These are phyloP conservation scores for Gobius niger DNA, from an alignment of 2,113 vertebrate genomes.

Conservation along the genomic window DNA sequence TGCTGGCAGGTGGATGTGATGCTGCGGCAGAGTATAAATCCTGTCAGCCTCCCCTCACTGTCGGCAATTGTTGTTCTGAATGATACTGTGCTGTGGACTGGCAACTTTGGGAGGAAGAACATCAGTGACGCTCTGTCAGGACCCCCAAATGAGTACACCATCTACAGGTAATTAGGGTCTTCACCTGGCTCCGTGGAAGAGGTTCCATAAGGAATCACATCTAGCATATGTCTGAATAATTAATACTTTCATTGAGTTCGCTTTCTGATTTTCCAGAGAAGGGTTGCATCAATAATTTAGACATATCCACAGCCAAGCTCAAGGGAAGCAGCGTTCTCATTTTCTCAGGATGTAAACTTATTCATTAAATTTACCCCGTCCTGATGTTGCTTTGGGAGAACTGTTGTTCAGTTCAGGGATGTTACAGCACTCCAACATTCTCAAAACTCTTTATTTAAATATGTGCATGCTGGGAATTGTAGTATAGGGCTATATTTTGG, in stretches of 20 bases:
- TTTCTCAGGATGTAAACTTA: not conserved
- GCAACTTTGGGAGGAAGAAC: conserved; percentile 90
- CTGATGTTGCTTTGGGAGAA: not conserved
- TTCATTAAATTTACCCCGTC: not conserved
- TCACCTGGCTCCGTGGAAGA: not conserved
- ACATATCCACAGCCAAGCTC: not conserved
- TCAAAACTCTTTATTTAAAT: no score
- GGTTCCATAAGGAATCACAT: no score
- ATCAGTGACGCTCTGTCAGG: conserved; percentile 79
- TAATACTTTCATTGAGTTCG: not conserved
- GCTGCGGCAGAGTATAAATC: conserved; percentile 77
- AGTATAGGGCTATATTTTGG: no score
- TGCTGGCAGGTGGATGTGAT: conserved; percentile 82
- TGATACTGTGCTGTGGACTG: conserved; percentile 92
- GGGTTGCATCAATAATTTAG: not conserved
- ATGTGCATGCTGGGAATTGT: no score
- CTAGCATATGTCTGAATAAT: no score
- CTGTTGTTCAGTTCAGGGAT: not conserved
- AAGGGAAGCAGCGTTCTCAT: not conserved
- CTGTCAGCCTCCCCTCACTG: conserved; percentile 81
- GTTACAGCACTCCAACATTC: not conserved
- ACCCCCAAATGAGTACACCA: conserved; percentile 87
- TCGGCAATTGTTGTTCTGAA: conserved; percentile 90
- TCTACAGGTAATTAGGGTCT: conserved; percentile 84
- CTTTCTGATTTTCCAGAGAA: not conserved